Evolutionary conservation across 2,797 vertebrate genomes (phyloP).

Genomic region (Cuniculus paca): DNA sequence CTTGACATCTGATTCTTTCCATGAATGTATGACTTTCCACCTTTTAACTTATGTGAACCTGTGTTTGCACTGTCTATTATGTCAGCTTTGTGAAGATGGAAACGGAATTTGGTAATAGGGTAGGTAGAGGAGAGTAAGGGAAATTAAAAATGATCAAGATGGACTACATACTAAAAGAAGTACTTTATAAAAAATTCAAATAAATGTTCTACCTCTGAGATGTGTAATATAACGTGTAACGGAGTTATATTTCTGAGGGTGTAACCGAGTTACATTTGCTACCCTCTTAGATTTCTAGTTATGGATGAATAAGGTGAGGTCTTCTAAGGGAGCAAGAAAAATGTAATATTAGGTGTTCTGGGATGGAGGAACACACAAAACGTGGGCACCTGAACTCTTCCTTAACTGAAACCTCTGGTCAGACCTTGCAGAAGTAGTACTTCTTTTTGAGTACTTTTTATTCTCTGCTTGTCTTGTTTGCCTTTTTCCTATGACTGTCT

Average conservation of each 20-base stretch:
- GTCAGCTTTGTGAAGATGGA: background rate
- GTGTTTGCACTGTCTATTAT: background rate
- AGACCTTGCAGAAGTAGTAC: background rate
- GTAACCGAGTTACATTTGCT: background rate
- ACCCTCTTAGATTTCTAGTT: background rate
- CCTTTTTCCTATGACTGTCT: background rate
- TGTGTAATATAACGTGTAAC: background rate
- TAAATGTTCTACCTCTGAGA: background rate
- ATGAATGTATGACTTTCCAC: background rate
- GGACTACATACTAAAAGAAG: background rate
- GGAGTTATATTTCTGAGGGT: background rate
- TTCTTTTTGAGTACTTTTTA: background rate
- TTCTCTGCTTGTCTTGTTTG: background rate
- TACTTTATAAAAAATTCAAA: background rate
- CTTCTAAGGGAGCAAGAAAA: background rate
- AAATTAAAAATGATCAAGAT: background rate
- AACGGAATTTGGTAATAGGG: background rate
- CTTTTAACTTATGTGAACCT: background rate
- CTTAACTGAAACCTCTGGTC: background rate
- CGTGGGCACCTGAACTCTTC: background rate
- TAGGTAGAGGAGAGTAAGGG: background rate
- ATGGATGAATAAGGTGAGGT: background rate
- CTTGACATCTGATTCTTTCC: background rate
- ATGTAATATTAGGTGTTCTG: background rate
- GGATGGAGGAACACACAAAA: background rate